Evolutionary conservation across 2,113 vertebrate species (phyloP).

Genomic region (Myiozetetes cayanensis): DNA sequence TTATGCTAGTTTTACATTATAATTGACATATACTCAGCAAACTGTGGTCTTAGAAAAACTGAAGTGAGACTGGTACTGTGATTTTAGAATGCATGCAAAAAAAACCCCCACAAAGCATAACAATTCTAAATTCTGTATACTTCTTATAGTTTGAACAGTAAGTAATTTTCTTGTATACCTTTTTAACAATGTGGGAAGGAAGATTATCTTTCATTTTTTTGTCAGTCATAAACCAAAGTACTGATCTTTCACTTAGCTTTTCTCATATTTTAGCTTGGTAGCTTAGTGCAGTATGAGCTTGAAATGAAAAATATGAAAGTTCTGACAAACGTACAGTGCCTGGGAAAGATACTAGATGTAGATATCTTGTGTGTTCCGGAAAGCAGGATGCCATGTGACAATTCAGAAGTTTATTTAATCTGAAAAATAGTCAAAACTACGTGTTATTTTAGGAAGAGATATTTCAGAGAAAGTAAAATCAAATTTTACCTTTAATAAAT

Average conservation of each 20-base stretch:
- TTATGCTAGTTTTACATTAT: background rate
- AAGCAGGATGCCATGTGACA: background rate
- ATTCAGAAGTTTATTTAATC: background rate
- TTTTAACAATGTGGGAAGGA: background rate
- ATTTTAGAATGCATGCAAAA: background rate
- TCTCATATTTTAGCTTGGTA: background rate
- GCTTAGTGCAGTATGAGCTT: background rate
- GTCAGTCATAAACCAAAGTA: background rate
- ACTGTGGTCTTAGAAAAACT: background rate
- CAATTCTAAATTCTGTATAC: background rate
- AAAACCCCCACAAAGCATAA: background rate
- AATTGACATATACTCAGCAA: background rate
- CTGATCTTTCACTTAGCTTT: background rate
- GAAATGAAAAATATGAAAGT: background rate
- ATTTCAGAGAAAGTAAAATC: background rate
- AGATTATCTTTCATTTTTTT: background rate
- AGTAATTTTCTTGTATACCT: background rate
- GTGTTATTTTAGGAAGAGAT: background rate
- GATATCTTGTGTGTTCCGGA: background rate
- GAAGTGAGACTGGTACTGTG: background rate
- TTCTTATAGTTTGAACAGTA: background rate
- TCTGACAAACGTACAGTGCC: background rate
- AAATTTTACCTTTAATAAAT: background rate
- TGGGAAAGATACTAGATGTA: background rate
- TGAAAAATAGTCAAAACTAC: background rate